Percentiles rank a stretch among this genome's conserved stretches.
Evolutionary conservation across 2,888 invertebrate species (phyloP).

Genomic region (Brenthis ino): DNA sequence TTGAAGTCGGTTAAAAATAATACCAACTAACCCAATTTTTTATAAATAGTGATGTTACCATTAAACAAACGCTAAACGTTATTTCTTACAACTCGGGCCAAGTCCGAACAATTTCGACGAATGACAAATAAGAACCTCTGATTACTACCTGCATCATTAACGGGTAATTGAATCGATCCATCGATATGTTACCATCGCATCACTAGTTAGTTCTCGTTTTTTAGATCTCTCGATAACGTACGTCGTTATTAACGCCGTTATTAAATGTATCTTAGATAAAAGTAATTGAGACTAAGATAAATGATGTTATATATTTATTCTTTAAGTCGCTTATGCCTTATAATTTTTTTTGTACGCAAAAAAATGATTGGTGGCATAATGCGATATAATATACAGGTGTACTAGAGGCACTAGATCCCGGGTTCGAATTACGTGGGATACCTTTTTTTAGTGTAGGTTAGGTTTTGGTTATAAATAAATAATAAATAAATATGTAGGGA

Average conservation of each 20-base stretch:
- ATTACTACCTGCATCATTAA: conserved; percentile 68
- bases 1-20: neutral
- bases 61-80: conserved; percentile 1
- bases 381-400: no score
- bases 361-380: neutral
- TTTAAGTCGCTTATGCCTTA: neutral
- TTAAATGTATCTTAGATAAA: conserved; percentile 25
- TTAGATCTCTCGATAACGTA: conserved; percentile 21
- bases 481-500: no score
- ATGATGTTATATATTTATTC: neutral
- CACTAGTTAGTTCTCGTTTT: conserved; percentile 14
- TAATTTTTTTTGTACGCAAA: no score
- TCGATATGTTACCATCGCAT: conserved; percentile 58
- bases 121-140: conserved; percentile 78
- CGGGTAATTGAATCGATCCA: conserved; percentile 66
- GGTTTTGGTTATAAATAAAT: no score
- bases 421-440: no score
- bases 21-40: neutral
- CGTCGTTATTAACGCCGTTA: conserved; percentile 32
- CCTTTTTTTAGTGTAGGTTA: no score
- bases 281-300: conserved; percentile 40
- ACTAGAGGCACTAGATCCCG: no score
- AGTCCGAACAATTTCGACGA: conserved; percentile 66
- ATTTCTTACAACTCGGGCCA: conserved; percentile 46
- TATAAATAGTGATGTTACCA: neutral